phyloP scores from a whole-genome alignment of 1,140 invertebrate species.

The Magallana gigas region DNA sequence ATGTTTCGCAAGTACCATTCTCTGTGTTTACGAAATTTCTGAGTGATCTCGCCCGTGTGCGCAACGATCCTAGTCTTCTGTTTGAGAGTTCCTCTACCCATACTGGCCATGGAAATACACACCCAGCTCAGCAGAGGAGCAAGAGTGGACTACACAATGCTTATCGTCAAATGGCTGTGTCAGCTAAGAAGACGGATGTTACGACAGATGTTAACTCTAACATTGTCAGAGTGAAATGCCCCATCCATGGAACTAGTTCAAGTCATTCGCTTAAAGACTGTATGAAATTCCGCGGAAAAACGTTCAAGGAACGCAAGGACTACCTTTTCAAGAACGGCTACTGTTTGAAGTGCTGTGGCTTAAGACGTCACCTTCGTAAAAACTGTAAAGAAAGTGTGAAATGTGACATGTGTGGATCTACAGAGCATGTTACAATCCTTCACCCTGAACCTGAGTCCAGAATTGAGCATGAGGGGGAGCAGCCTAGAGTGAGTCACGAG shows the following conservation, averaged over 20 bases:
- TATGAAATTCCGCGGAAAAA: conserved; percentile 45
- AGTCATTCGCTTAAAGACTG: conserved; percentile 49
- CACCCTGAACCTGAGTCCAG: conserved; percentile 19
- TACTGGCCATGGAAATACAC: not conserved
- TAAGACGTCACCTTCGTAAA: conserved; percentile 17
- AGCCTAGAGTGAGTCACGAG: not conserved
- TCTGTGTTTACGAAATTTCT: conserved; percentile 39
- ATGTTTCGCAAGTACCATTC: conserved; percentile 40
- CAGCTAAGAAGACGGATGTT: conserved; percentile 14
- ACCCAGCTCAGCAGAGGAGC: not conserved
- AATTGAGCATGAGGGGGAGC: not conserved
- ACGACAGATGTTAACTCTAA: not conserved
- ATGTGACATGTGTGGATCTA: conserved; percentile 39
- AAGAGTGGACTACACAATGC: not conserved
- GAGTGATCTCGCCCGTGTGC: not conserved
- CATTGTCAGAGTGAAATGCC: not conserved
- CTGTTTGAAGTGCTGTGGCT: conserved; percentile 50
- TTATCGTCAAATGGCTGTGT: not conserved
- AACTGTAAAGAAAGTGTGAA: conserved; percentile 44
- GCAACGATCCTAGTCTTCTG: conserved; percentile 35
- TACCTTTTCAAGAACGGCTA: conserved; percentile 41
- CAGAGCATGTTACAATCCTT: conserved; percentile 36
- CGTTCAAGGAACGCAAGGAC: conserved; percentile 42
- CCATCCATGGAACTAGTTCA: conserved; percentile 34
- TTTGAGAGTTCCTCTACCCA: conserved; percentile 6